phyloP scores from a whole-genome alignment of 2,797 vertebrate species.

The Poeciliopsis gracilis region DNA sequence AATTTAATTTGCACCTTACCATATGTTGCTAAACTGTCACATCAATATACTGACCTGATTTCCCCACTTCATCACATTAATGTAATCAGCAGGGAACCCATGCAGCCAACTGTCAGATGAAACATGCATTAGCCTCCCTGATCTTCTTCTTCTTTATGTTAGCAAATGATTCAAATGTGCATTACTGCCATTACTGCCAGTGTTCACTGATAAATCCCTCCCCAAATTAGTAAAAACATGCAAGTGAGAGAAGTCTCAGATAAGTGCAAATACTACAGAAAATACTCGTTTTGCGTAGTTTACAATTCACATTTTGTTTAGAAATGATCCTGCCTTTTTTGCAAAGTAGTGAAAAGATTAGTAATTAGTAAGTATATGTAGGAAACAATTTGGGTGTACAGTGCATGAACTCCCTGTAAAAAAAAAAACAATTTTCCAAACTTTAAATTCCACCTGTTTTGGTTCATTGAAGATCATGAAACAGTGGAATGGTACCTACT shows the following conservation, averaged over 20 bases:
- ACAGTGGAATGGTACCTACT: background rate
- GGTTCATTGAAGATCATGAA: background rate
- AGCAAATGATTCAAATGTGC: background rate
- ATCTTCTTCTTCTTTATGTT: background rate
- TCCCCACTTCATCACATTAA: no score
- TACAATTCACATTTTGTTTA: conserved; percentile 2
- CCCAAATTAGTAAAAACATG: conserved; percentile 5
- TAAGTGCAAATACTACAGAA: conserved; percentile 1
- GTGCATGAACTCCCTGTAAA: background rate
- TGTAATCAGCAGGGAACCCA: background rate
- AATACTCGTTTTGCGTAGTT: background rate
- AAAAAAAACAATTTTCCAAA: background rate
- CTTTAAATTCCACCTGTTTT: background rate
- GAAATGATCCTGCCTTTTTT: background rate
- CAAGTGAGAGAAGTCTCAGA: background rate
- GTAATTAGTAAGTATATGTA: background rate
- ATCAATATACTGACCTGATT: no score
- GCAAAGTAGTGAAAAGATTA: background rate
- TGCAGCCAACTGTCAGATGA: no score
- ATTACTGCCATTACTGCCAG: background rate
- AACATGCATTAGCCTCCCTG: background rate
- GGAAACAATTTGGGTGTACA: background rate
- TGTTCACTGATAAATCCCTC: background rate
- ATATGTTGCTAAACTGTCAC: no score
- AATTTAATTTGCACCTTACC: no score